Base-by-base conservation (phyloP, 2,797 vertebrate species). In the Tragopan temminckii region DNA sequence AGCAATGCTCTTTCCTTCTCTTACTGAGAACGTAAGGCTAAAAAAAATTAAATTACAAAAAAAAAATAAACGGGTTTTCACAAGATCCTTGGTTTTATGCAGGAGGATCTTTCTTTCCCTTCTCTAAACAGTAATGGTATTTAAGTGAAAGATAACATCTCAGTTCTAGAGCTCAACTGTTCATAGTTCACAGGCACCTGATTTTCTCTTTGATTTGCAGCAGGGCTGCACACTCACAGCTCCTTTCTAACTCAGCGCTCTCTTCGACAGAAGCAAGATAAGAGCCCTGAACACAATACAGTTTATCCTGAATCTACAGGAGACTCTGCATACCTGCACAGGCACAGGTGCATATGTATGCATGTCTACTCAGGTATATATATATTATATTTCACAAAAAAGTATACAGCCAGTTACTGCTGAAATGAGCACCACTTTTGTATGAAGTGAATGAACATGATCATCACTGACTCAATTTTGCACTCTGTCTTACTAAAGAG, bases 141-240 rank as follows among this genome's bases (percentile, higher is more conserved):
- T 62, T 53, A 33, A 40, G 42, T 24, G 40, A 55, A 35, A 4
- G 7, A 21, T 8, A 86, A 27, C 33, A 85, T 82, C 84, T 82
- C 71, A 11, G 24, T 43, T 87, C 69, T 71, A 77, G 13, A 89
- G 55, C 50, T 53, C 53, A 81, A 25, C 48, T 88, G 61, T 42
- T 89, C 53, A 38, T 57, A 81, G 80, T 71, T 86, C 80, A 86
- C 36, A 69, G n/a, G 70, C 71, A 78, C 40, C n/a, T 61, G 36
- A 78, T 80, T 76, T 72, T 72, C 33, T 85, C 75, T 85, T 77
- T 69, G 58, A 80, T 77, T 68, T 88, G 71, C 48, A 29, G 20
- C 70, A 88, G 61, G 45, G 74, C 70, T 53, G 89, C 20, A 48
- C 33, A 70, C 25, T 35, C 77, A 52, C 31, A 83, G 57, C 36